These are phyloP conservation scores for Druon quercuslanigerum DNA, from an alignment of 1,140 invertebrate species.

Conservation along the genomic window DNA sequence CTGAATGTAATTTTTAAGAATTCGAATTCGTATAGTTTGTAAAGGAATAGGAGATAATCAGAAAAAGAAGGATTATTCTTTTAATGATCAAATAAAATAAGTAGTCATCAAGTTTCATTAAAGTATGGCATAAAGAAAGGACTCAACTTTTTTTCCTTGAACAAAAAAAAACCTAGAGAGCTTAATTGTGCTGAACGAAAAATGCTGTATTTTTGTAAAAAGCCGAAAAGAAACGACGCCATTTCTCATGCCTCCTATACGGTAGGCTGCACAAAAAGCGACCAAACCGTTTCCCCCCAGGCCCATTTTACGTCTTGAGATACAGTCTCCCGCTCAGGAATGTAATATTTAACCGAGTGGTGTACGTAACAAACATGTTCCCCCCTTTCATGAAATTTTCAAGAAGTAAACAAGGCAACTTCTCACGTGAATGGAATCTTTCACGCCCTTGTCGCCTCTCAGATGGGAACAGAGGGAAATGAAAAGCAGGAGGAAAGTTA, in stretches of 20 bases:
- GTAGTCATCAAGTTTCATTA: too few species aligned
- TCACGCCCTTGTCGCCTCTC: slow-evolving; percentile 49
- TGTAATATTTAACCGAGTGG: slow-evolving; percentile 19
- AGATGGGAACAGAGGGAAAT: slow-evolving; percentile 51
- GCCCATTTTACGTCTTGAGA: slow-evolving; percentile 26
- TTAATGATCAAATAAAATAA: too few species aligned
- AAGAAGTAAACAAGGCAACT: slow-evolving; percentile 43
- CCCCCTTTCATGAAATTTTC: slow-evolving; percentile 46
- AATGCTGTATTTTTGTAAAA: slow-evolving; percentile 2
- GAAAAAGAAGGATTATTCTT: too few species aligned
- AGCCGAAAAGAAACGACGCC: slow-evolving; percentile 7
- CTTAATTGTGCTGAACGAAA: neutral
- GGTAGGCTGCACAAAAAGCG: slow-evolving; percentile 15
- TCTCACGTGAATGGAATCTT: slow-evolving; percentile 52
- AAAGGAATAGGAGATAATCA: too few species aligned
- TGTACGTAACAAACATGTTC: slow-evolving; percentile 28
- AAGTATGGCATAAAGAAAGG: too few species aligned
- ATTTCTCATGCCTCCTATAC: neutral
- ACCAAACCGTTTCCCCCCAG: slow-evolving; percentile 18
- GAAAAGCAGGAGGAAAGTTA: slow-evolving; percentile 46
- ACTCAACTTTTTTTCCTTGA: too few species aligned
- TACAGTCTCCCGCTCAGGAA: neutral
- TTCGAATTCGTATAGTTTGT: too few species aligned
- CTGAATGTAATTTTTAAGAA: too few species aligned
- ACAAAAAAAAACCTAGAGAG: neutral